phyloP scores from a whole-genome alignment of 2,888 invertebrate species.

The Melipona bicolor region DNA sequence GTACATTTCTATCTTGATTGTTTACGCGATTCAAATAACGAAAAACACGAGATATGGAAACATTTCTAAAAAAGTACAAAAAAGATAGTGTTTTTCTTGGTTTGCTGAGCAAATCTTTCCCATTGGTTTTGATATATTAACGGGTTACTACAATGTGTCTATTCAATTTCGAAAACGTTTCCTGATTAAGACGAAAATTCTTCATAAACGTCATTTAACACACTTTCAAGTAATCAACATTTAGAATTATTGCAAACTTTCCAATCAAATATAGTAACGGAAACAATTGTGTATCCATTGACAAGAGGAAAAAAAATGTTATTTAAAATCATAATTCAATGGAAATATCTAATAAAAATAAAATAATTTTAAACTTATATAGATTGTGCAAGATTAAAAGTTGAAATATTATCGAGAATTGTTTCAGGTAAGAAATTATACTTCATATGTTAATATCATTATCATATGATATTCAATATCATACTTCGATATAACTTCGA shows the following conservation, averaged over 20 bases:
- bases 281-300: background rate
- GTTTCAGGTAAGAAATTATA: no score
- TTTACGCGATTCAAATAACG: background rate
- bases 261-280: background rate
- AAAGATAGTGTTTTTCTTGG: background rate
- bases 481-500: no score
- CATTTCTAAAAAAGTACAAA: background rate
- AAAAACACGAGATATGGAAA: background rate
- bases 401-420: no score
- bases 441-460: no score
- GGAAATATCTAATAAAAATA: no score
- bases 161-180: constrained; percentile 62
- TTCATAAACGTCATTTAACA: constrained; percentile 49
- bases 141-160: constrained; percentile 19
- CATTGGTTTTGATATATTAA: constrained; percentile 55
- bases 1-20: background rate
- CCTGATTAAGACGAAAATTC: constrained; percentile 65
- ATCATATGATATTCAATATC: no score
- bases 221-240: constrained; percentile 3
- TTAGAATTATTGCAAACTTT: constrained; percentile 25
- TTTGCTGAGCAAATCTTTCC: constrained; percentile 28
- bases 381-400: no score
- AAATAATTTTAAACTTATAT: no score
- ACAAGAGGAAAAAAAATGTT: background rate
- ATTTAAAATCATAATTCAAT: background rate